Percentiles rank a stretch among this genome's conserved stretches.
phyloP scores from a whole-genome alignment of 2,113 vertebrate species.

The Aphelocoma coerulescens region DNA sequence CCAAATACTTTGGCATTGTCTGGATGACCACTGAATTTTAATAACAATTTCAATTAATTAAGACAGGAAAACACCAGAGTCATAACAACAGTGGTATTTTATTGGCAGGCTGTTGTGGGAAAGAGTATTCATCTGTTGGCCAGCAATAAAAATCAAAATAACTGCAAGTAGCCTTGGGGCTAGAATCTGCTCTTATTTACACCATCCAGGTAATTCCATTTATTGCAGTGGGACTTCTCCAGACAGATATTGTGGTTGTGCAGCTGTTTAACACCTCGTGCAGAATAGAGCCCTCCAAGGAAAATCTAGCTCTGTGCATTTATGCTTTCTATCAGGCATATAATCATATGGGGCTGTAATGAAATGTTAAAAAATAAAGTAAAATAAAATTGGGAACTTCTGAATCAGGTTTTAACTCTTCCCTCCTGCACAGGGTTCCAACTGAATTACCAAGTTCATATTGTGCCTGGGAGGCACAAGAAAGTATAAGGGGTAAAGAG shows the following conservation, averaged over 20 bases:
- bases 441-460: neutral
- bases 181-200: constrained; percentile 50
- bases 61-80: neutral
- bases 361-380: constrained; percentile 21
- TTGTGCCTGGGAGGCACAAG: neutral
- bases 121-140: neutral
- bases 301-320: neutral
- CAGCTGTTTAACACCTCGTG: constrained; percentile 10
- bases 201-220: constrained; percentile 35
- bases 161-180: neutral
- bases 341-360: neutral
- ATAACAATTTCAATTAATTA: constrained; percentile 9
- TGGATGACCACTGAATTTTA: neutral
- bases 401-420: constrained; percentile 1
- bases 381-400: constrained; percentile 19
- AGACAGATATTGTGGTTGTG: constrained; percentile 1
- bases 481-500: neutral
- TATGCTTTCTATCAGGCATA: neutral
- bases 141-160: constrained; percentile 28
- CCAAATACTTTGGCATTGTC: neutral
- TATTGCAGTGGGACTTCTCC: constrained; percentile 28
- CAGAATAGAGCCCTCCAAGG: constrained; percentile 17
- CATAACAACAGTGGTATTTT: neutral
- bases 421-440: neutral
- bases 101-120: neutral